Evolutionary conservation across 2,113 vertebrate species (phyloP).

Genomic region (Eubucco bourcierii): DNA sequence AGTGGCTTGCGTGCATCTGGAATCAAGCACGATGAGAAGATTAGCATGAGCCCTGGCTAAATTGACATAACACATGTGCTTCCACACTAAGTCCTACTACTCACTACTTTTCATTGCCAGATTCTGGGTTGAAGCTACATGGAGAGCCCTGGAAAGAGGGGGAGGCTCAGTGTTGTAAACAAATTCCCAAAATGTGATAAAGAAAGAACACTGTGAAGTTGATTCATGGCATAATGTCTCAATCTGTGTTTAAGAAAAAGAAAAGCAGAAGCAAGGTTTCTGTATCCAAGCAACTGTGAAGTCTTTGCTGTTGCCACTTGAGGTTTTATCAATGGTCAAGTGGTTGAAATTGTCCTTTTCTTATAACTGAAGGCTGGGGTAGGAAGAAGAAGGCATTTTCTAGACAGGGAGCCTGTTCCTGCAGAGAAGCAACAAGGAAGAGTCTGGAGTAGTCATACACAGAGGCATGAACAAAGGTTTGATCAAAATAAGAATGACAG

Average conservation of each 20-base stretch:
- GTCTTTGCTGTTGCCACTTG: conserved; percentile 79
- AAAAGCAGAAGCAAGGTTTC: conserved; percentile 5
- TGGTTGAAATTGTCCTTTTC: conserved; percentile 74
- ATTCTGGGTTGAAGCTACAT: not conserved
- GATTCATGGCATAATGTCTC: conserved; percentile 17
- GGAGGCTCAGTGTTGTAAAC: not conserved
- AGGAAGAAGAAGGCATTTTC: conserved; percentile 53
- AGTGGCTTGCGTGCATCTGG: not conserved
- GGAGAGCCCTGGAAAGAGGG: not conserved
- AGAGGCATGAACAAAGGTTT: not conserved
- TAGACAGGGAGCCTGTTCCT: not conserved
- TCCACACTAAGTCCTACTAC: not conserved
- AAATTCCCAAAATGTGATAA: conserved; percentile 2
- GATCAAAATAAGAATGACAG: not conserved
- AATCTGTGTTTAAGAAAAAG: conserved; percentile 28
- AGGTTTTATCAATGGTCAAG: conserved; percentile 76
- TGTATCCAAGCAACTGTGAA: conserved; percentile 80
- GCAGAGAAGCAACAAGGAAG: not conserved
- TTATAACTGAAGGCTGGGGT: conserved; percentile 19
- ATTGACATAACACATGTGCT: not conserved
- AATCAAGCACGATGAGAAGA: not conserved
- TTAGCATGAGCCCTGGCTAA: not conserved
- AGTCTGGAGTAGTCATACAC: not conserved
- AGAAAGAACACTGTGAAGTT: conserved; percentile 31
- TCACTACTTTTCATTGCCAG: not conserved